Evolutionary conservation across 2,888 invertebrate species (phyloP).

Genomic region (Phasia obesa): DNA sequence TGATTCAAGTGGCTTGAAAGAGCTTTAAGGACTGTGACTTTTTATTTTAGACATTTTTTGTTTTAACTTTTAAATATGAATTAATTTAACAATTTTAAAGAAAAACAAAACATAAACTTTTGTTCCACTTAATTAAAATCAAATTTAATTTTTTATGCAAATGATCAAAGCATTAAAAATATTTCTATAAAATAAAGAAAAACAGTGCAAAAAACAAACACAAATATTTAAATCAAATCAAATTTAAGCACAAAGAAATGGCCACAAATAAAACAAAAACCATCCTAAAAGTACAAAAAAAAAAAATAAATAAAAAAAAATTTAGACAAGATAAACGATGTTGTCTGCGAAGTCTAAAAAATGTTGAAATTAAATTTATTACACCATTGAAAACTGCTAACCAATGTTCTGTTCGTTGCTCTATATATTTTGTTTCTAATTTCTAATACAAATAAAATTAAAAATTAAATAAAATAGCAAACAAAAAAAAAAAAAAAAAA

Average conservation of each 20-base stretch:
- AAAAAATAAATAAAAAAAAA: slow-evolving; percentile 8
- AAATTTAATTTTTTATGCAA: slow-evolving; percentile 3
- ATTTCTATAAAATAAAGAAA: background rate
- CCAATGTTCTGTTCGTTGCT: slow-evolving; percentile 41
- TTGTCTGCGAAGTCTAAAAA: slow-evolving; percentile 63
- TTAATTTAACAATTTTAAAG: background rate
- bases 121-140: slow-evolving; percentile 23
- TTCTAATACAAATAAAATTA: slow-evolving; percentile 36
- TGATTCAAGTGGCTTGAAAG: too few relatives aligned
- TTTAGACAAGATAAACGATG: slow-evolving; percentile 68
- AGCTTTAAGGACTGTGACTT: too few relatives aligned
- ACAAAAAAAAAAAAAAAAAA: background rate
- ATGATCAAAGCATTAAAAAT: slow-evolving; percentile 35
- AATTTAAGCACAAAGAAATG: slow-evolving; percentile 18
- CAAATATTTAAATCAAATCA: slow-evolving; percentile 40
- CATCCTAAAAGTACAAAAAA: slow-evolving; percentile 7
- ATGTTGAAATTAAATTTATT: slow-evolving; percentile 70
- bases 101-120: slow-evolving; percentile 22
- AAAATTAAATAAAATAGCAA: too few relatives aligned
- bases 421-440: slow-evolving; percentile 35
- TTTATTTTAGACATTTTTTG: too few relatives aligned
- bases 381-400: slow-evolving; percentile 61
- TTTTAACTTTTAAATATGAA: too few relatives aligned
- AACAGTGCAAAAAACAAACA: slow-evolving; percentile 12
- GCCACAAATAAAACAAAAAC: slow-evolving; percentile 8